Evolutionary conservation across 2,888 invertebrate genomes (phyloP).

Genomic region (Eupeodes latifasciatus): DNA sequence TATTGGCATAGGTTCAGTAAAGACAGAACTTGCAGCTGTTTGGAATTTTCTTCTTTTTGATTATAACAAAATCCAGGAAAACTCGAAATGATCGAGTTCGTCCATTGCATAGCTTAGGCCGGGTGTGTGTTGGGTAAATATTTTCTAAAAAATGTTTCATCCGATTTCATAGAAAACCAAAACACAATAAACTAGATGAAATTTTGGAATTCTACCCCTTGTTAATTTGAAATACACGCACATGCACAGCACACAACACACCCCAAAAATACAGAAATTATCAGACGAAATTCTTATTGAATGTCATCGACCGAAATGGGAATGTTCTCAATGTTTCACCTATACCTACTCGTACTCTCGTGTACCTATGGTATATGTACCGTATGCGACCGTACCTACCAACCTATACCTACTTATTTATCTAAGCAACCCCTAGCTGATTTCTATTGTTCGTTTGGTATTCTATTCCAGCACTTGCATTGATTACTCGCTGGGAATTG

Average conservation of each 20-base stretch:
- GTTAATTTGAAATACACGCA: neutral
- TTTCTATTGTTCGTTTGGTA: conserved; percentile 52
- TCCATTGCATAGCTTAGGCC: conserved; percentile 6
- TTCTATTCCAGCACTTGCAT: conserved; percentile 62
- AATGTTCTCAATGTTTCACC: conserved; percentile 20
- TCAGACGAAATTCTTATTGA: conserved; percentile 37
- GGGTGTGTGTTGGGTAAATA: conserved; percentile 46
- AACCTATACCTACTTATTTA: neutral
- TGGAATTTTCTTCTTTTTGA: neutral
- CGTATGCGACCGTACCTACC: neutral
- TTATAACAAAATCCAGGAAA: neutral
- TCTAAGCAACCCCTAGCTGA: conserved; percentile 46
- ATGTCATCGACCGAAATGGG: conserved; percentile 71
- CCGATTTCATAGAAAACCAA: conserved; percentile 20
- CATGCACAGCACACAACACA: neutral
- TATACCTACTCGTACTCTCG: neutral
- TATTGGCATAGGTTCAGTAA: conserved; percentile 25
- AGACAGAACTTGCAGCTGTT: conserved; percentile 38
- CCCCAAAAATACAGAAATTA: neutral
- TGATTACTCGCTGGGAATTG: conserved; percentile 57
- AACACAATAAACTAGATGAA: conserved; percentile 32
- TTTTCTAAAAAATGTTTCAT: neutral
- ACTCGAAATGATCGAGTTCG: conserved; percentile 26
- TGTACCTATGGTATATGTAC: conserved; percentile 1
- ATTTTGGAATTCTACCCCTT: conserved; percentile 40